Base-by-base conservation (phyloP, 2,797 vertebrate species). In the Cephalopachus bancanus region DNA sequence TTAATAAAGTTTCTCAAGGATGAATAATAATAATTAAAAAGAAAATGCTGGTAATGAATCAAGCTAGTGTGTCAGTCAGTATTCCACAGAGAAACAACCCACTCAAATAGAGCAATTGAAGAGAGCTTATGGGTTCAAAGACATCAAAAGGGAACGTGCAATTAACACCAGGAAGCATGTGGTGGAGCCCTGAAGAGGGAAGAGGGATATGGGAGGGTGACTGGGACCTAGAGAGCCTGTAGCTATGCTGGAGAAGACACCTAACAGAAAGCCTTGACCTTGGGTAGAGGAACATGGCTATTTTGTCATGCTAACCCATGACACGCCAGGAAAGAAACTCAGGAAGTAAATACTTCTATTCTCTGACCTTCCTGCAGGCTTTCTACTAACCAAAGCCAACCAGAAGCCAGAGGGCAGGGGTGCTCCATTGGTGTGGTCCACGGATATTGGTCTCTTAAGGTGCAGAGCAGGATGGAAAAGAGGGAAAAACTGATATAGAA, bases 1-100 rank as follows among this genome's bases (percentile, higher is more conserved):
- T 79, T 59, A 81, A 60, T 51, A 69, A 53, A 1, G 0, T 11
- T 74, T 30, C 62, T 19, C 37, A 7, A 17, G 9, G 12, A 3
- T 59, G 22, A 79, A 86, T 37, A 72, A 33, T 57, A 74, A 89
- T 37, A 71, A 37, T 67, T 64, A 49, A 64, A 81, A 81, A 49
- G 49, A 72, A 96, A 86, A 37, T 37, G 14, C 4, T 49, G 17
- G 20, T 9, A 2, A 15, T 30, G 44, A 84, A 19, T 75, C 7
- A 12, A 79, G 9, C 37, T 28, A 51, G 11, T 14, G 12, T 51
- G 57, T 69, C 44, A 55, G 30, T 65, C 76, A 74, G 57, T 85
- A 74, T 69, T 75, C 22, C 69, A 57, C 17, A 75, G 44, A 44
- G 65, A 62, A 80, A 30, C 4, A 67, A 30, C 44, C 19, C 12